Conservation (phyloP, 92 coral and sea anemone genomes). For the Nematostella vectensis region DNA sequence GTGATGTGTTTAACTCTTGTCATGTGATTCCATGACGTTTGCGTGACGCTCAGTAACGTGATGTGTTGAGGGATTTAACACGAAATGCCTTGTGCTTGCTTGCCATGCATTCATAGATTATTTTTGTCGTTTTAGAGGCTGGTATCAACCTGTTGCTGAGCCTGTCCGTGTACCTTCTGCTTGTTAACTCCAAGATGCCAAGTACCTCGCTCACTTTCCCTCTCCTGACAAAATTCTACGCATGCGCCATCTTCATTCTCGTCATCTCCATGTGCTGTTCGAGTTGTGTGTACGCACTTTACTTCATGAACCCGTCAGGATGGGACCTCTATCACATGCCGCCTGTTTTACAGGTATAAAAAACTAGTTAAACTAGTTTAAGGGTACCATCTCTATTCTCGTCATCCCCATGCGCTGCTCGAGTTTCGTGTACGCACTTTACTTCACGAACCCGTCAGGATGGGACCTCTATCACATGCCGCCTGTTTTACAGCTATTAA, state of each 20-base stretch:
- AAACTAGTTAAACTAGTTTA: not conserved
- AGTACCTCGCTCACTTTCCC: slow-evolving; percentile 80
- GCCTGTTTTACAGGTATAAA: slow-evolving; percentile 41
- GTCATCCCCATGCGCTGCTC: slow-evolving; percentile 72
- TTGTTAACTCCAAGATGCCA: slow-evolving; percentile 87
- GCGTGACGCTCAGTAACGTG: too few relatives aligned
- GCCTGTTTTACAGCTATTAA: slow-evolving; percentile 39
- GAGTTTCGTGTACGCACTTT: slow-evolving; percentile 73
- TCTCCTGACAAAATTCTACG: slow-evolving; percentile 85
- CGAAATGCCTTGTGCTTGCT: too few relatives aligned
- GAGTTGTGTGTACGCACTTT: slow-evolving; percentile 74
- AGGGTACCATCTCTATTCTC: slow-evolving; percentile 64
- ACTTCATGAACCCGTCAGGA: slow-evolving; percentile 86
- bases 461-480: slow-evolving; percentile 52
- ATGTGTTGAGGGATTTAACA: too few relatives aligned
- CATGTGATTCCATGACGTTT: too few relatives aligned
- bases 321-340: slow-evolving; percentile 52
- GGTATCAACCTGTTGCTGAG: slow-evolving; percentile 86
- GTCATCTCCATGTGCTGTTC: slow-evolving; percentile 73
- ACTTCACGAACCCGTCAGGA: slow-evolving; percentile 86
- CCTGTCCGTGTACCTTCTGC: slow-evolving; percentile 77
- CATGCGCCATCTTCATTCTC: slow-evolving; percentile 77
- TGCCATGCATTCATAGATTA: too few relatives aligned
- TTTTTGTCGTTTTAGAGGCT: slow-evolving; percentile 58
- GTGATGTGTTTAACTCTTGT: too few relatives aligned